Base-by-base conservation (phyloP, 2,888 invertebrate species). In the Heliconius ethilla region DNA sequence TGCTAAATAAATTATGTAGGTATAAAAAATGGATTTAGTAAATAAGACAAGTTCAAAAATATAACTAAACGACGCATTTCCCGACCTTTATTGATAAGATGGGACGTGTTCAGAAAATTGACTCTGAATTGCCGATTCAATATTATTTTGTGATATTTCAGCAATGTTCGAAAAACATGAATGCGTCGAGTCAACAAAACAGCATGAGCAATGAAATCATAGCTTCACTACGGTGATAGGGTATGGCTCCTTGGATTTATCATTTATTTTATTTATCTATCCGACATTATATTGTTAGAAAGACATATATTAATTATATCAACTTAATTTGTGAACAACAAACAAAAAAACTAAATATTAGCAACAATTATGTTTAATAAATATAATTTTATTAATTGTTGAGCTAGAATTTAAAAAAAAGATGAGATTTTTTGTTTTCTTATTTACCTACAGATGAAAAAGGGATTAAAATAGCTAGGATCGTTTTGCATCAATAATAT, bases 111-210 rank as follows among this genome's bases (percentile, higher is more conserved):
- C 37, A 29, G 75, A 59, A 25, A 63, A 72, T 63, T 27, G 74
- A 59, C 33, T 55, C 29, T 51, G 72, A 72, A 70, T 74, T 63
- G 37, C 63, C 40, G 55, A 72, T 51, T 37, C 62, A 62, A 80
- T 70, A 59, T 77, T 76, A 80, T 79, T 78, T 67, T 86, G 62
- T 75, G 79, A 88, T 78, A 78, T 94, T 87, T 84, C 93, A 95
- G 95, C 94, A 95, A 89, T 95, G 95, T 86, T 93, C 94, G 83
- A 94, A 94, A 91, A 93, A 90, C 87, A 86, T 92, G 88, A 95
- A 94, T 87, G 89, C 90, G 83, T 93, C 93, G 86, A 93, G 91
- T 88, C 93, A 94, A 87, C 94, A 94, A 88, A 94, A 95, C 90
- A 92, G 89, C 87, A 89, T 95, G 91, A 90, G 92, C 85, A 95